phyloP scores from a whole-genome alignment of 1,140 invertebrate species.

The Bombyx mandarina region DNA sequence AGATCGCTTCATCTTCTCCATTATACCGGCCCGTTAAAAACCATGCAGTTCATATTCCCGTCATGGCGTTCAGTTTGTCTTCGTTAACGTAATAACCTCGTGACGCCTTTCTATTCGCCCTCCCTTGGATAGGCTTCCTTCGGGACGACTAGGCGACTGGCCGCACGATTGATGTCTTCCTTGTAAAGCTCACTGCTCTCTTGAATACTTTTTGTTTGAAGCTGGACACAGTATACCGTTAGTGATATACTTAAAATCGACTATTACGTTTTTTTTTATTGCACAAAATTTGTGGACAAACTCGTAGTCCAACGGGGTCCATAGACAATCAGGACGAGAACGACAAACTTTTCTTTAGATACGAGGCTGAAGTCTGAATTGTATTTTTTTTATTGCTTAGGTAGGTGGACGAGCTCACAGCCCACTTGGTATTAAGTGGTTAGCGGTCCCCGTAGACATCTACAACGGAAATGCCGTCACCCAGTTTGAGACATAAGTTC shows the following conservation, averaged over 20 bases:
- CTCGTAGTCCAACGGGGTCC: too few species aligned
- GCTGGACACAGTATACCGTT: not conserved
- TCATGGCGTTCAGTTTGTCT: constrained; percentile 31
- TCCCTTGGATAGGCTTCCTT: not conserved
- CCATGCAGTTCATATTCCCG: constrained; percentile 25
- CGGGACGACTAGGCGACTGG: not conserved
- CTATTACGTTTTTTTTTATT: not conserved
- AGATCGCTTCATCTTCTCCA: not conserved
- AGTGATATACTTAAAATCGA: not conserved
- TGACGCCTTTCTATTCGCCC: constrained; percentile 3
- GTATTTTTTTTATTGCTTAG: too few species aligned
- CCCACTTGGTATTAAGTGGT: too few species aligned
- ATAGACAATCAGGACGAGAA: too few species aligned
- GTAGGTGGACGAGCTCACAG: too few species aligned
- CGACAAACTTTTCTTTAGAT: too few species aligned
- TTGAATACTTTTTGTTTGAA: not conserved
- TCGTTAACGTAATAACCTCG: constrained; percentile 33
- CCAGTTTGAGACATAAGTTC: too few species aligned
- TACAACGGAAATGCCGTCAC: too few species aligned
- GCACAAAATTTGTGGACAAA: too few species aligned
- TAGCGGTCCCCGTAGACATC: too few species aligned
- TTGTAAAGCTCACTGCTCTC: not conserved
- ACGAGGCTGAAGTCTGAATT: too few species aligned
- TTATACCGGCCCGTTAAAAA: not conserved
- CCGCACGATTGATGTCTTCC: not conserved